Base-by-base conservation (phyloP, 2,113 vertebrate genomes). In the Atrichornis clamosus region DNA sequence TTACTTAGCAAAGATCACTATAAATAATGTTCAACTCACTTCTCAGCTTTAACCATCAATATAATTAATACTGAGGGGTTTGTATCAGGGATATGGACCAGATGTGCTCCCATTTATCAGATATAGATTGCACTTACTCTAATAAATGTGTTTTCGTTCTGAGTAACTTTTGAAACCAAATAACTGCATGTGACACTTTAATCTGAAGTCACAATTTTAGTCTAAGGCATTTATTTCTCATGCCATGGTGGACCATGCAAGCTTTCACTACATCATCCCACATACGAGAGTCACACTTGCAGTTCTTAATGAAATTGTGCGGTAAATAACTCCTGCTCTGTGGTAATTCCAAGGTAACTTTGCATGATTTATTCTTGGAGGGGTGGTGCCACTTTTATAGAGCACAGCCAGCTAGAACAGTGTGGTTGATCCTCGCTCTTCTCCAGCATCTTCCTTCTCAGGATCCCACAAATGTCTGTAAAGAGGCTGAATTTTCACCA, bases 1-100 rank as follows among this genome's bases (percentile, higher is more conserved):
- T 98, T 98, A 98, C 97, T 98, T 98, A 98, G 98, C 95, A 97
- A 98, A 98, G 97, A 98, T 98, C 97, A 96, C 97, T 97, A 97
- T 98, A 98, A 98, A 98, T 98, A 98, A 98, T 79, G 93, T 95
- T 96, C 95, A 93, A 89, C 97, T 98, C 97, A 92, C 96, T 98
- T 93, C 97, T 96, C 97, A 96, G 98, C 96, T 97, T 98, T 96
- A 95, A 97, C 95, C 95, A 97, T 97, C 96, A 96, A 96, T 97
- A 97, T 98, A 98, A 98, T 98, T 98, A 98, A 98, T 97, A 97
- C 94, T 74, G 82, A 70, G 78, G 95, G 94, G 97, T 92, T 97
- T 91, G 96, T 85, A 96, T 96, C 97, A 87, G 47, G 77, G 74
- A 95, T 86, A 81, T 88, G 88, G 95, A 96, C 96, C 97, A 97